phyloP scores from a whole-genome alignment of 1,140 invertebrate genomes.

The Temnothorax nylanderi region DNA sequence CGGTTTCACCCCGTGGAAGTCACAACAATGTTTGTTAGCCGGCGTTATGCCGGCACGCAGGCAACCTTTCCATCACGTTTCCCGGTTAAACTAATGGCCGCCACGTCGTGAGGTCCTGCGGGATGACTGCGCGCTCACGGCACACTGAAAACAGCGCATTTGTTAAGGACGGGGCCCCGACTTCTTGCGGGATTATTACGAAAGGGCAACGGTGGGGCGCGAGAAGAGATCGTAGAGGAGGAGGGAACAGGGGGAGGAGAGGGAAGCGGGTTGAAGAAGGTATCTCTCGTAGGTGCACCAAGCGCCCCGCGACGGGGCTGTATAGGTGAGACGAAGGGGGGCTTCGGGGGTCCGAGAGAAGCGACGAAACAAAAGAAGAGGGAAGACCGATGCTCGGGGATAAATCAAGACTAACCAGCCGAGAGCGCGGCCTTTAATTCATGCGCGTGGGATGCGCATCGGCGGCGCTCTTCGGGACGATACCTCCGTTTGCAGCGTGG shows the following conservation, averaged over 20 bases:
- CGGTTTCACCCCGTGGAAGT: conserved; percentile 83
- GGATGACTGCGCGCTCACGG: conserved; percentile 67
- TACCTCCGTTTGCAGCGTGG: conserved; percentile 37
- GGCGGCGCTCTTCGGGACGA: conserved; percentile 56
- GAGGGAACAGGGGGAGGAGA: not conserved
- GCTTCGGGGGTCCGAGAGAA: conserved; percentile 27
- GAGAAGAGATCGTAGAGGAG: conserved; percentile 2
- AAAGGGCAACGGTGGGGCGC: conserved; percentile 35
- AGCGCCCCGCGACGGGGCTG: conserved; percentile 20
- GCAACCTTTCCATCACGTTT: conserved; percentile 73
- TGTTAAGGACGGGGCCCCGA: conserved; percentile 75
- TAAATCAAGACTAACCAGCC: conserved; percentile 83
- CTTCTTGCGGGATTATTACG: conserved; percentile 75
- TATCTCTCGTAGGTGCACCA: conserved; percentile 46
- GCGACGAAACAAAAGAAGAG: conserved; percentile 78
- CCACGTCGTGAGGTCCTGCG: conserved; percentile 72
- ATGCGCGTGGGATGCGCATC: conserved; percentile 77
- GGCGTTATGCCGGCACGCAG: conserved; percentile 66
- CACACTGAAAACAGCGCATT: conserved; percentile 79
- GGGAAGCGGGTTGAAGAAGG: conserved; percentile 3
- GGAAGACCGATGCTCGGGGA: conserved; percentile 79
- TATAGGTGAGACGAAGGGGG: not conserved
- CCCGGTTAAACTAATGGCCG: conserved; percentile 73
- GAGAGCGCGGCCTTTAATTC: conserved; percentile 77
- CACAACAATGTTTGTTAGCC: conserved; percentile 83